These are phyloP conservation scores for Lamellibrachia columna DNA, from an alignment of 2,888 invertebrate species.

Conservation along the genomic window DNA sequence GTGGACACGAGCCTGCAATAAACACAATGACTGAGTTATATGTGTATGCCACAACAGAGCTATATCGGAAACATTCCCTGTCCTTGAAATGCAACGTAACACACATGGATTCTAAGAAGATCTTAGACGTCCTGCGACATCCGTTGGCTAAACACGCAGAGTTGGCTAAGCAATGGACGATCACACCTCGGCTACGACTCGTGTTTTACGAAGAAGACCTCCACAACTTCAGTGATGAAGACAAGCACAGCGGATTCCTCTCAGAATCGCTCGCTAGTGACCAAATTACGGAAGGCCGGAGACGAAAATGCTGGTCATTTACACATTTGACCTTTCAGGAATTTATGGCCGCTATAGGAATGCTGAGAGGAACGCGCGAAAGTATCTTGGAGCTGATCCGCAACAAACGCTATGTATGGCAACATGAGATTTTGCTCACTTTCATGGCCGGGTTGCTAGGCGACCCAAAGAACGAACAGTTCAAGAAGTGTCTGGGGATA, in stretches of 20 bases:
- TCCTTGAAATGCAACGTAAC: background rate
- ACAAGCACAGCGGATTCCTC: background rate
- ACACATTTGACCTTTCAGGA: background rate
- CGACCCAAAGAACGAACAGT: background rate
- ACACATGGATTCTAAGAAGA: background rate
- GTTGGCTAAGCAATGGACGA: background rate
- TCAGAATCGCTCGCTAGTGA: background rate
- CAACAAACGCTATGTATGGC: background rate
- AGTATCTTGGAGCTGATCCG: background rate
- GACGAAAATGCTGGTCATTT: background rate
- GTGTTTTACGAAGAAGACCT: background rate
- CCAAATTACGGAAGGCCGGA: background rate
- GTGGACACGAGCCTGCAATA: background rate
- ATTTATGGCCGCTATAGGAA: background rate
- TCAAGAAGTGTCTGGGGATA: background rate
- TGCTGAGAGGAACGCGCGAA: background rate
- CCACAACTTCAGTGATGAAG: background rate
- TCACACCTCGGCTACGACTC: background rate
- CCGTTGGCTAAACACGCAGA: background rate
- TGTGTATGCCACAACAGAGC: background rate
- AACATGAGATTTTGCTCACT: background rate
- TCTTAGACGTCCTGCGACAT: background rate
- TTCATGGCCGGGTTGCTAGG: constrained; percentile 12
- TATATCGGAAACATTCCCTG: background rate
- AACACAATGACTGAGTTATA: background rate